A percentile compares a stretch with the other conserved stretches of the same genome.
Conservation (phyloP, 2,113 vertebrate species). For the Elachura formosa region DNA sequence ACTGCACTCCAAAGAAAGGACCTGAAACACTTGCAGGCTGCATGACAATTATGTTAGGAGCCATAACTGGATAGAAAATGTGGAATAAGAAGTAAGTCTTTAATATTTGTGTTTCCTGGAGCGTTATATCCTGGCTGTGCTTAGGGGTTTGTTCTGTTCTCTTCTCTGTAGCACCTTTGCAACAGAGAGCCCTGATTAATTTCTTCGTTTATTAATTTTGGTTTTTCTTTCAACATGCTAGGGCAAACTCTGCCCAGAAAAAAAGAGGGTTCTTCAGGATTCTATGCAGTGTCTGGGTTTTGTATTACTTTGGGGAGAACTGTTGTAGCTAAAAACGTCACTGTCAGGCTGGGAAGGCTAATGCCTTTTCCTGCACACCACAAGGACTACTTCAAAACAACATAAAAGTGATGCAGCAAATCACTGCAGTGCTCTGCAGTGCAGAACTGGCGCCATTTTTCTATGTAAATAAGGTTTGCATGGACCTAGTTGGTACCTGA, state of each 20-base stretch:
- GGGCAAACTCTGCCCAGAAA: background rate
- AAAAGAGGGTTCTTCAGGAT: background rate
- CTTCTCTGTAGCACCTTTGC: background rate
- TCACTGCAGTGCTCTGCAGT: conserved; percentile 31
- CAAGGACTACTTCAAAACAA: background rate
- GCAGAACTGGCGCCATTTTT: background rate
- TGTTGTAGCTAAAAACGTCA: background rate
- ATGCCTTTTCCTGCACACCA: background rate
- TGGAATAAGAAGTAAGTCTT: background rate
- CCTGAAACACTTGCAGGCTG: background rate
- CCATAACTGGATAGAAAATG: background rate
- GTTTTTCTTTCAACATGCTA: background rate
- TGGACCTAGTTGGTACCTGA: background rate
- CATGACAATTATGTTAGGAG: background rate
- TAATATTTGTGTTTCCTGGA: background rate
- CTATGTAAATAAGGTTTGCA: background rate
- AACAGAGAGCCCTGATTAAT: background rate
- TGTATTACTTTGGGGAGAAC: accelerated
- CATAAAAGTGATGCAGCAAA: background rate
- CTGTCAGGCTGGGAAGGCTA: background rate
- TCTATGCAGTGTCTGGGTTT: background rate
- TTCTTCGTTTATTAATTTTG: background rate
- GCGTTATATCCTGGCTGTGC: background rate
- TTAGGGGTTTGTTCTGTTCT: background rate
- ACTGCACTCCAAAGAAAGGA: background rate